Evolutionary conservation across 2,888 invertebrate genomes (phyloP).

Genomic region (Oxyscelio sp.): DNA sequence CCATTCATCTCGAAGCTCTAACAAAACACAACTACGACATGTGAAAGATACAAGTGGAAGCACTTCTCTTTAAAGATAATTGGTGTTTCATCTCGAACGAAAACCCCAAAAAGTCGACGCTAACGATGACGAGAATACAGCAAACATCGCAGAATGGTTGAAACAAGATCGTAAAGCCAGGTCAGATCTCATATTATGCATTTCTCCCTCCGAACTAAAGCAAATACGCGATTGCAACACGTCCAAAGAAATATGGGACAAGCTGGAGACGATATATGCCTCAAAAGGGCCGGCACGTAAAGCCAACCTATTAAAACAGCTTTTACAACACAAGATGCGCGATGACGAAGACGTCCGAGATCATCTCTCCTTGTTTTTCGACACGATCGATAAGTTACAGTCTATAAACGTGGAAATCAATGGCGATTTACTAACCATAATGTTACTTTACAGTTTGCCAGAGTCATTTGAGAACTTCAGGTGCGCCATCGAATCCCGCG

Average conservation of each 20-base stretch:
- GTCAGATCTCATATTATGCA: conserved; percentile 41
- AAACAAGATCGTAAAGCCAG: conserved; percentile 46
- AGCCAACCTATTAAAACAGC: conserved; percentile 1
- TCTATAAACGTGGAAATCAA: conserved; percentile 75
- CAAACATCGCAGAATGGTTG: background rate
- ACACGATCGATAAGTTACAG: conserved; percentile 6
- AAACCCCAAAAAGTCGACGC: background rate
- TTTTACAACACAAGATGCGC: conserved; percentile 10
- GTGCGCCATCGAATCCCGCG: no score
- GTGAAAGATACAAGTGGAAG: background rate
- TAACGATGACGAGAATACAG: background rate
- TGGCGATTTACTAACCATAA: conserved; percentile 41
- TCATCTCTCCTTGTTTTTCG: conserved; percentile 76
- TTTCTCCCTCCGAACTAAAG: conserved; percentile 38
- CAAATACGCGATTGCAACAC: conserved; percentile 53
- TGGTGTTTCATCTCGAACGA: background rate
- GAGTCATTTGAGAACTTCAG: background rate
- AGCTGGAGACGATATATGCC: conserved; percentile 12
- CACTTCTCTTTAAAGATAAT: background rate
- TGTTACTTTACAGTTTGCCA: conserved; percentile 50
- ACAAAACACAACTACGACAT: conserved; percentile 3
- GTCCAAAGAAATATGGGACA: conserved; percentile 57
- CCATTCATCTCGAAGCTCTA: background rate
- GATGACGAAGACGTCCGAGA: conserved; percentile 82
- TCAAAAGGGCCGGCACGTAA: conserved; percentile 21